Conservation (phyloP, 2,888 invertebrate species). For the Myopa tessellatipennis region DNA sequence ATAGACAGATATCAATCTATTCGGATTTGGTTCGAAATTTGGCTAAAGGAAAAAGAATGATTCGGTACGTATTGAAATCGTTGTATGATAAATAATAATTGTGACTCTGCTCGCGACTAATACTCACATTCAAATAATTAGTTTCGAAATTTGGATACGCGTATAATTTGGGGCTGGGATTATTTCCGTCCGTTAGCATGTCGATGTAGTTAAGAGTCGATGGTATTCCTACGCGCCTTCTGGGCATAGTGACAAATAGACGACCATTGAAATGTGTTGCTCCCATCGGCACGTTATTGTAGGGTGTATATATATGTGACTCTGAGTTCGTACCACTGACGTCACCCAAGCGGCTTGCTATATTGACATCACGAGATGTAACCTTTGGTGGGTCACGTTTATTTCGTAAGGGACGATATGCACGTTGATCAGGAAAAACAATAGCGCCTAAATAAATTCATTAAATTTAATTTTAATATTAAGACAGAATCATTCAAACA, state of each 20-base stretch:
- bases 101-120: too few species aligned
- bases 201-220: constrained; percentile 71
- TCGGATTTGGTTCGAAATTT: constrained; percentile 44
- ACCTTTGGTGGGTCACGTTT: not conserved
- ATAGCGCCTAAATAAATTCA: constrained; percentile 12
- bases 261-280: constrained; percentile 69
- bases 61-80: not conserved
- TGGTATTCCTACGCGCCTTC: constrained; percentile 75
- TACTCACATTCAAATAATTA: constrained; percentile 58
- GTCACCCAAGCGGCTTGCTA: not conserved
- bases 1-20: constrained; percentile 76
- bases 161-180: constrained; percentile 59
- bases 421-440: constrained; percentile 29
- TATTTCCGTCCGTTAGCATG: constrained; percentile 59
- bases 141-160: constrained; percentile 63
- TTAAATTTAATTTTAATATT: not conserved
- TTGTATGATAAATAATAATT: not conserved
- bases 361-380: constrained; percentile 39
- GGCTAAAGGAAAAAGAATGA: constrained; percentile 38
- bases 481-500: not conserved
- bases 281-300: constrained; percentile 67
- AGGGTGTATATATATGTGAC: constrained; percentile 57
- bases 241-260: constrained; percentile 78
- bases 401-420: not conserved
- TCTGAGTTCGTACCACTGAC: not conserved